Percentiles rank a stretch among this genome's conserved stretches.
Evolutionary conservation across 2,797 vertebrate species (phyloP).

Genomic region (Oryzias dopingdopingensis): DNA sequence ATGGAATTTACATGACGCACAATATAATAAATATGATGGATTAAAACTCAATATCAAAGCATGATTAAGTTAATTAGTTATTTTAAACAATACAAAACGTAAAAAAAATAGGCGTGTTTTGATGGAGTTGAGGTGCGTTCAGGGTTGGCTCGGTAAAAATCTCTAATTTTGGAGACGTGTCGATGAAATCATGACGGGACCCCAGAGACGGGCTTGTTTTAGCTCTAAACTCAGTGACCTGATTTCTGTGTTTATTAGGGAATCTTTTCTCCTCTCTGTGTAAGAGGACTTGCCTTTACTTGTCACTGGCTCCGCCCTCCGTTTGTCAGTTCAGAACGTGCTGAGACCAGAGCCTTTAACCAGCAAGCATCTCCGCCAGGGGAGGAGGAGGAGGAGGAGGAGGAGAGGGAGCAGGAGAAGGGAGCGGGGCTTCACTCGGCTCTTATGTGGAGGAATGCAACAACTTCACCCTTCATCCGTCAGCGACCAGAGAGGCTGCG

Average conservation of each 20-base stretch:
- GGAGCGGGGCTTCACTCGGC: slow-evolving; percentile 20
- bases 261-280: slow-evolving; percentile 21
- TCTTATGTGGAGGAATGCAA: slow-evolving; percentile 19
- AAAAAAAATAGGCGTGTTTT: no score
- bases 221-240: background rate
- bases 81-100: no score
- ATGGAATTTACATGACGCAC: no score
- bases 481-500: background rate
- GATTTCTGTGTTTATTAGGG: background rate
- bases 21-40: no score
- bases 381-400: slow-evolving; percentile 1
- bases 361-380: slow-evolving; percentile 57
- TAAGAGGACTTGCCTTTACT: slow-evolving; percentile 38
- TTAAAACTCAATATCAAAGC: no score
- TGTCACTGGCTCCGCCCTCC: slow-evolving; percentile 71
- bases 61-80: no score
- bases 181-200: background rate
- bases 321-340: slow-evolving; percentile 63
- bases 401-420: background rate
- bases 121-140: no score
- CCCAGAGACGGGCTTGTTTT: no score
- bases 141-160: no score
- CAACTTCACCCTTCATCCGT: slow-evolving; percentile 1
- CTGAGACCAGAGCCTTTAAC: slow-evolving; percentile 51
- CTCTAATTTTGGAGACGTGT: background rate